Evolutionary conservation across 1,140 invertebrate species (phyloP).

Genomic region (Temnothorax longispinosus): DNA sequence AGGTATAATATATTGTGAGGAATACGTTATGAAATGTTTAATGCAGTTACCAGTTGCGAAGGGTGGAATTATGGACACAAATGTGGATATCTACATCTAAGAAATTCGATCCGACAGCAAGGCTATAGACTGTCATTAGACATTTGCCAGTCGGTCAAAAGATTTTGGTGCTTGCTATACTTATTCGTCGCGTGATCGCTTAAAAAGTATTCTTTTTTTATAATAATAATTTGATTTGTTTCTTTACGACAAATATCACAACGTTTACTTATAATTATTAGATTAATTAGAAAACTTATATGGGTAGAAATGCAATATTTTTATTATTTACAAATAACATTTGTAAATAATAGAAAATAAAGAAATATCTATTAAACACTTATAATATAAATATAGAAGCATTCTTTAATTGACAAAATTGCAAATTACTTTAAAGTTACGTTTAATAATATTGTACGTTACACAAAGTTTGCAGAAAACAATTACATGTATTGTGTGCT

Average conservation of each 20-base stretch:
- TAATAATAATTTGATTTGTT: neutral
- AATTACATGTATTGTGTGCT: neutral
- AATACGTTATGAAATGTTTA: neutral
- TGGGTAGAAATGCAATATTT: neutral
- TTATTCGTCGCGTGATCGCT: neutral
- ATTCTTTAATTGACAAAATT: neutral
- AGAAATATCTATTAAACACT: neutral
- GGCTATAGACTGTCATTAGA: slow-evolving; percentile 10
- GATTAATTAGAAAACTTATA: neutral
- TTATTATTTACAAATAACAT: neutral
- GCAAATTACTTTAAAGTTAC: neutral
- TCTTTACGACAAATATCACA: neutral
- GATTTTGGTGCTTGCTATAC: neutral
- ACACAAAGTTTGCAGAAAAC: neutral
- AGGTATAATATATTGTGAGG: too few relatives aligned
- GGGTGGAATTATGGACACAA: neutral
- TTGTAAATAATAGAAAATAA: neutral
- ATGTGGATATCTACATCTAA: neutral
- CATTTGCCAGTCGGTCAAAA: neutral
- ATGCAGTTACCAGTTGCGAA: neutral
- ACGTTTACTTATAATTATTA: neutral
- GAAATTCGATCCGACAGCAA: neutral
- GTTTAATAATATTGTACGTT: neutral
- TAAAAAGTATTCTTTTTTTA: neutral
- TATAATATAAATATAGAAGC: neutral